Conservation (phyloP, 2,888 invertebrate species). For the Drosophila stalkeri region DNA sequence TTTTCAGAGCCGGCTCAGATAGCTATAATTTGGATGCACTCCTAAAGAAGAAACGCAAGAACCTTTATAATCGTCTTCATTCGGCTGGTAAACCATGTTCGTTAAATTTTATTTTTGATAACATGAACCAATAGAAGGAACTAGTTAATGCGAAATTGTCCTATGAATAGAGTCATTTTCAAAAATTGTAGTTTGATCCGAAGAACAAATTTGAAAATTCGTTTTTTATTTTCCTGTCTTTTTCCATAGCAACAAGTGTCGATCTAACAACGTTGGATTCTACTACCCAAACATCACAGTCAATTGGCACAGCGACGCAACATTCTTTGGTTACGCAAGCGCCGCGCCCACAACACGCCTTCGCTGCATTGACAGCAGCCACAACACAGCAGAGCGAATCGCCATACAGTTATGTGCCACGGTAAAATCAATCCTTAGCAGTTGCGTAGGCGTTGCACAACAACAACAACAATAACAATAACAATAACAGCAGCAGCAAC, state of each 20-base stretch:
- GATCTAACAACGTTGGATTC: constrained; percentile 61
- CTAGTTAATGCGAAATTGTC: not conserved
- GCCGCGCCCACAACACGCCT: constrained; percentile 68
- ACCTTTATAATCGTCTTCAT: constrained; percentile 83
- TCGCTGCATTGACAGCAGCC: constrained; percentile 60
- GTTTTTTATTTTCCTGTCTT: not conserved
- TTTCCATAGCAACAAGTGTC: constrained; percentile 55
- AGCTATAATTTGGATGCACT: constrained; percentile 83
- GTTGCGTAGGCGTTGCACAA: constrained; percentile 29
- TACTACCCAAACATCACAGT: constrained; percentile 27
- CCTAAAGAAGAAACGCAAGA: constrained; percentile 84
- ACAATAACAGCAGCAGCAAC: constrained; percentile 14
- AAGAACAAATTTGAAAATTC: not conserved
- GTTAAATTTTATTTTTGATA: constrained; percentile 1
- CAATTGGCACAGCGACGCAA: constrained; percentile 21
- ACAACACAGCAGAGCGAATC: constrained; percentile 61
- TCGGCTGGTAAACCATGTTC: constrained; percentile 75
- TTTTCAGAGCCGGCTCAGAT: constrained; percentile 75
- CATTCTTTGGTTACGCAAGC: constrained; percentile 41
- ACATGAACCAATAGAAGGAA: not conserved
- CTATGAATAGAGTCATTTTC: not conserved
- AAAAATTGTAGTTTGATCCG: not conserved
- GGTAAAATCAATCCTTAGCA: constrained; percentile 57
- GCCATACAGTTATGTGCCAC: constrained; percentile 66
- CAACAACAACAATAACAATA: constrained; percentile 33